Percentiles rank a stretch among this genome's conserved stretches.
These are phyloP conservation scores for Agapornis roseicollis DNA, from an alignment of 2,113 vertebrate species.

Conservation along the genomic window DNA sequence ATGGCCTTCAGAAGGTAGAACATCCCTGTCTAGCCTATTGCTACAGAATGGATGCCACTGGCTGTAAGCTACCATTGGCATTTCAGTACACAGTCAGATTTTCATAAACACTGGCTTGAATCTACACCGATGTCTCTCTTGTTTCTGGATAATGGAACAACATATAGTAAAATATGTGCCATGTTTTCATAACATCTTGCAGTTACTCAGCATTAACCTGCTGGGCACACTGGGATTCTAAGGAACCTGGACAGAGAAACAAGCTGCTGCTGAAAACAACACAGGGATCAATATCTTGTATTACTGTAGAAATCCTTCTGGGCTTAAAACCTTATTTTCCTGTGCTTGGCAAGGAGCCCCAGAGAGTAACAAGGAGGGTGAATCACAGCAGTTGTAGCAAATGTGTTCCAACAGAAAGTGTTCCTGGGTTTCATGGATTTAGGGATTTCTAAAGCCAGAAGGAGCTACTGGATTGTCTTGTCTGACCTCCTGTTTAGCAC, in stretches of 20 bases:
- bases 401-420: constrained; percentile 31
- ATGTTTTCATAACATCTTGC: constrained; percentile 50
- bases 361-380: constrained; percentile 57
- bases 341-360: constrained; percentile 63
- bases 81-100: background rate
- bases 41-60: rapidly evolving
- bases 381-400: constrained; percentile 62
- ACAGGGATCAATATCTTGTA: constrained; percentile 66
- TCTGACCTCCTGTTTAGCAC: background rate
- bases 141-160: background rate
- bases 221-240: constrained; percentile 55
- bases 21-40: background rate
- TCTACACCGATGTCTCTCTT: background rate
- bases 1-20: background rate
- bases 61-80: background rate
- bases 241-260: constrained; percentile 50
- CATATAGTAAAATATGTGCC: background rate
- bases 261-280: constrained; percentile 55
- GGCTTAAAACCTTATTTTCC: constrained; percentile 75
- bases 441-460: background rate
- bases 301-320: constrained; percentile 74
- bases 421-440: background rate
- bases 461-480: background rate
- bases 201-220: constrained; percentile 63
- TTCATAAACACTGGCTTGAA: background rate